Evolutionary conservation across 2,113 vertebrate genomes (phyloP).

Genomic region (Tylochromis polylepis): DNA sequence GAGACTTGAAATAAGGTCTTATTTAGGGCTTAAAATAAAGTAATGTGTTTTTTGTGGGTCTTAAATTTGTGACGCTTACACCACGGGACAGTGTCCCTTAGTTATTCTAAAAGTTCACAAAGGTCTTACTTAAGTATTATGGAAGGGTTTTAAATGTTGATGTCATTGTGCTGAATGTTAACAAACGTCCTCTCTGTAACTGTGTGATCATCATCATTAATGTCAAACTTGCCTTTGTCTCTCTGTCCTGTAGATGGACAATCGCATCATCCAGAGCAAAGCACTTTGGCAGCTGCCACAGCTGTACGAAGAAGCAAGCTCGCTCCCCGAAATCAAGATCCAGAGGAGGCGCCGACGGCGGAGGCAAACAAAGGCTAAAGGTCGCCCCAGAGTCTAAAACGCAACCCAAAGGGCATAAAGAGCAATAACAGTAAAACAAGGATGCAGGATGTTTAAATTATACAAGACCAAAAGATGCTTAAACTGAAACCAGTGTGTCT

Average conservation of each 20-base stretch:
- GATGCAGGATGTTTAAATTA: neutral
- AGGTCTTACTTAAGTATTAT: neutral
- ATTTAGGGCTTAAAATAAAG: neutral
- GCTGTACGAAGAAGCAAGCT: slow-evolving; percentile 34
- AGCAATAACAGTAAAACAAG: neutral
- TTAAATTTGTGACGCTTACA: neutral
- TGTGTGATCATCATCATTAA: neutral
- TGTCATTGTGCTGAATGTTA: neutral
- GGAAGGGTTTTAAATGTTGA: neutral
- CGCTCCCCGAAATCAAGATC: neutral
- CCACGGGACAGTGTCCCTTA: neutral
- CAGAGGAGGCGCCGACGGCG: neutral
- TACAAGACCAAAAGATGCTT: neutral
- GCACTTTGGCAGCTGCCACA: slow-evolving; percentile 45
- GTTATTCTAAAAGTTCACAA: neutral
- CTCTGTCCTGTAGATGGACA: slow-evolving; percentile 3
- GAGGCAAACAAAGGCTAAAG: neutral
- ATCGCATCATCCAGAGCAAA: slow-evolving; percentile 31
- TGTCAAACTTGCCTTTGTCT: neutral
- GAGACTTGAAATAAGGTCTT: neutral
- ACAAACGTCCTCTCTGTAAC: neutral
- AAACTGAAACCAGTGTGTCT: neutral
- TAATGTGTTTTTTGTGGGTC: neutral
- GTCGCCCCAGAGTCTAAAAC: neutral
- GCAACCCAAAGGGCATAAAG: neutral